Percentiles rank a stretch among this genome's conserved stretches.
Conservation (phyloP, 2,888 invertebrate species). For the Pedicia rivosa region DNA sequence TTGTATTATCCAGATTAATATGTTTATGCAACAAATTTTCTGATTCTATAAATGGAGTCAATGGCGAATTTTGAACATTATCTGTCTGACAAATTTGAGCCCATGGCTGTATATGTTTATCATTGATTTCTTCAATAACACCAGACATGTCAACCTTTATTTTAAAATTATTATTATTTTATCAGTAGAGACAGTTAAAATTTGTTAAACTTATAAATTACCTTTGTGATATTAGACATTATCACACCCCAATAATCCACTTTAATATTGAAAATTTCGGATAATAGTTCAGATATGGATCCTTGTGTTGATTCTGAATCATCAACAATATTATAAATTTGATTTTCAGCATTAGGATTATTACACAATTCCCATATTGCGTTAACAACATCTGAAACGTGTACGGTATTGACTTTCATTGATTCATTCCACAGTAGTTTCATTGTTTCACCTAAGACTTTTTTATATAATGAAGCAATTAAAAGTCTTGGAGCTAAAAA, state of each 20-base stretch:
- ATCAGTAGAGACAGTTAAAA: background rate
- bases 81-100: slow-evolving; percentile 67
- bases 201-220: slow-evolving; percentile 20
- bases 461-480: slow-evolving; percentile 73
- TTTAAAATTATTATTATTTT: background rate
- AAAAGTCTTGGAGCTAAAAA: slow-evolving; percentile 64
- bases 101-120: slow-evolving; percentile 87
- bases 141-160: slow-evolving; percentile 56
- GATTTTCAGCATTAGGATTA: slow-evolving; percentile 34
- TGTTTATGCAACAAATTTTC: slow-evolving; percentile 70
- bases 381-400: slow-evolving; percentile 67
- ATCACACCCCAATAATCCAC: slow-evolving; percentile 76
- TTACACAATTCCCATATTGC: slow-evolving; percentile 62
- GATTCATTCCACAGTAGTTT: slow-evolving; percentile 78
- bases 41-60: slow-evolving; percentile 74
- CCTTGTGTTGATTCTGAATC: slow-evolving; percentile 73
- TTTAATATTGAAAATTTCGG: slow-evolving; percentile 70
- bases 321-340: slow-evolving; percentile 73
- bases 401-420: slow-evolving; percentile 73
- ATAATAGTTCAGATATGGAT: slow-evolving; percentile 58
- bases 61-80: slow-evolving; percentile 64
- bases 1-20: slow-evolving; percentile 54
- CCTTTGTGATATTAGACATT: slow-evolving; percentile 67
- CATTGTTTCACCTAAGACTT: slow-evolving; percentile 75
- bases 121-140: slow-evolving; percentile 81